Conservation (phyloP, 53 echinoderm and acorn worm species). For the Temnopleurus reevesii region DNA sequence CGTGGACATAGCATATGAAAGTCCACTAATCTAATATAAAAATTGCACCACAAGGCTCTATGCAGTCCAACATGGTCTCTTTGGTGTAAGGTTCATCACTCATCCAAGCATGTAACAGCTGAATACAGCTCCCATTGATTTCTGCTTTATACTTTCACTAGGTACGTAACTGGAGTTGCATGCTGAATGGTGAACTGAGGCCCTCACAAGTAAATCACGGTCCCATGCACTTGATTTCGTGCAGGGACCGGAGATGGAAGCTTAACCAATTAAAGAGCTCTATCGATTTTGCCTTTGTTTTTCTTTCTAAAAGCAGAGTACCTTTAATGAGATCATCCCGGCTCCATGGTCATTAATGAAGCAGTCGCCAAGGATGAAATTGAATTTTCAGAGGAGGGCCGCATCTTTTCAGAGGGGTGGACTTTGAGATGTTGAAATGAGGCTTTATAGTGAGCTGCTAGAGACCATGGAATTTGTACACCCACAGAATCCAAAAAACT, state of each 20-base stretch:
- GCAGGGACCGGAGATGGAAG: neutral
- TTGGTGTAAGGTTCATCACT: neutral
- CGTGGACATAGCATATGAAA: neutral
- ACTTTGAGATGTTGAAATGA: neutral
- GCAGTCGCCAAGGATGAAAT: slow-evolving; percentile 8
- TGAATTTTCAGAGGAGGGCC: slow-evolving; percentile 13
- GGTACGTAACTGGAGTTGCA: slow-evolving; percentile 6
- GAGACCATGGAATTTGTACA: neutral
- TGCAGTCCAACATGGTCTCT: neutral
- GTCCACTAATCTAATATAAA: neutral
- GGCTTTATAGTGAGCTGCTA: neutral
- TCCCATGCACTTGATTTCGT: slow-evolving; percentile 15
- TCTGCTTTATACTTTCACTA: slow-evolving; percentile 22
- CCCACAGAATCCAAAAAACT: neutral
- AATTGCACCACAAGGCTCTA: neutral
- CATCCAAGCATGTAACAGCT: neutral
- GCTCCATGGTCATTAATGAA: slow-evolving; percentile 23
- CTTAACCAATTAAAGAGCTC: slow-evolving; percentile 24
- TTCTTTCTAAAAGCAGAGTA: slow-evolving; percentile 1
- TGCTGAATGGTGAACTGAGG: neutral
- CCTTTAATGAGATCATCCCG: slow-evolving; percentile 42
- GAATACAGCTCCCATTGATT: slow-evolving; percentile 30
- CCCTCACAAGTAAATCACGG: slow-evolving; percentile 23
- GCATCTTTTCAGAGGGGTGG: neutral
- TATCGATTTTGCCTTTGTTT: slow-evolving; percentile 36